phyloP scores from a whole-genome alignment of 2,797 vertebrate species.

The Novumbra hubbsi region DNA sequence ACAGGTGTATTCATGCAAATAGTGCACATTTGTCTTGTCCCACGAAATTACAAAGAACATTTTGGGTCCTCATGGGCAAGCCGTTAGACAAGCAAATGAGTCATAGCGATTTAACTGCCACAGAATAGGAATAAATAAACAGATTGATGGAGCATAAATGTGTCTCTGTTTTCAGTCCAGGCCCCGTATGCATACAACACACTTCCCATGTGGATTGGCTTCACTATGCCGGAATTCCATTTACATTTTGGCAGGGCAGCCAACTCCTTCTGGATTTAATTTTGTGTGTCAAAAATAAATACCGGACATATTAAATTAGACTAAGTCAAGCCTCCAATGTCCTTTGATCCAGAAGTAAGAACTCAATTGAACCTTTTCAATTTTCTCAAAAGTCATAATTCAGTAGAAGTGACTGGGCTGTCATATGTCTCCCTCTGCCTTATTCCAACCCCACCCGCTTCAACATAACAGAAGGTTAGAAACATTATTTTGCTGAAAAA shows the following conservation, averaged over 20 bases:
- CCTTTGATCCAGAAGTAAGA: not conserved
- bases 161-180: constrained; percentile 27
- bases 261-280: constrained; percentile 4
- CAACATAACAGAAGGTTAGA: not conserved
- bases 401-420: not conserved
- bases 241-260: constrained; percentile 28
- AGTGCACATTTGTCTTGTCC: constrained; percentile 25
- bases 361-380: not conserved
- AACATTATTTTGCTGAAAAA: too few relatives aligned
- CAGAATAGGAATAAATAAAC: not conserved
- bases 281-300: not conserved
- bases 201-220: constrained; percentile 11
- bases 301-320: not conserved
- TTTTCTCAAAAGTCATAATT: not conserved
- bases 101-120: constrained; percentile 34
- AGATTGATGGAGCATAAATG: constrained; percentile 1
- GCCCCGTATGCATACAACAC: not conserved
- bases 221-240: constrained; percentile 8
- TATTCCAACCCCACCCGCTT: not conserved
- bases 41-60: not conserved
- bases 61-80: constrained; percentile 3
- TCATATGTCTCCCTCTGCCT: not conserved
- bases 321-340: not conserved
- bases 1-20: constrained; percentile 1
- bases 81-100: constrained; percentile 33